phyloP scores from a whole-genome alignment of 2,888 invertebrate genomes.

The Amphimallon solstitiale region DNA sequence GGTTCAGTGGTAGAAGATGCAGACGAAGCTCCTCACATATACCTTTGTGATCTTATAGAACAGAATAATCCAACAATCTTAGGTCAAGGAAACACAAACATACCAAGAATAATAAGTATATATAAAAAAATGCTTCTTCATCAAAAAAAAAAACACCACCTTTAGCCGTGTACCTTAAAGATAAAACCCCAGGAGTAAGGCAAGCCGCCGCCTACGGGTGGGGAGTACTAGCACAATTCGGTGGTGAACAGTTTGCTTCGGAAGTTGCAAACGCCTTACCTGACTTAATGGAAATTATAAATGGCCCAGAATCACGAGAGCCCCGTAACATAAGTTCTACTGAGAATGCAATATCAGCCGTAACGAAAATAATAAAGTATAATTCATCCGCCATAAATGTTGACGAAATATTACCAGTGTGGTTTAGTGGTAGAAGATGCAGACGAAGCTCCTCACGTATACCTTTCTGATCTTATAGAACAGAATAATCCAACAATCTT shows the following conservation, averaged over 20 bases:
- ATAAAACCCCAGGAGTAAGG: slow-evolving; percentile 83
- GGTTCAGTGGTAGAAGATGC: slow-evolving; percentile 93
- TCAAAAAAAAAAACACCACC: too few relatives aligned
- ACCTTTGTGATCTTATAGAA: slow-evolving; percentile 95
- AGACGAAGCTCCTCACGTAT: slow-evolving; percentile 96
- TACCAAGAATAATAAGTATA: too few relatives aligned
- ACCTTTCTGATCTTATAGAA: slow-evolving; percentile 95
- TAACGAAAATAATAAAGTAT: slow-evolving; percentile 96
- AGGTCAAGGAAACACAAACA: too few relatives aligned
- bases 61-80: slow-evolving; percentile 87
- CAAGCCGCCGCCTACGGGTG: slow-evolving; percentile 98
- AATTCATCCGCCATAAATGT: slow-evolving; percentile 84
- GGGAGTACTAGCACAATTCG: slow-evolving; percentile 89
- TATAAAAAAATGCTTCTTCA: too few relatives aligned
- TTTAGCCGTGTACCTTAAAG: slow-evolving; percentile 81
- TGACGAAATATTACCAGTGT: slow-evolving; percentile 88
- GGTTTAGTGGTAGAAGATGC: slow-evolving; percentile 93
- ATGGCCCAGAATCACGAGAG: slow-evolving; percentile 81
- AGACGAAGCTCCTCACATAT: slow-evolving; percentile 96
- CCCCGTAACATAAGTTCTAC: slow-evolving; percentile 91
- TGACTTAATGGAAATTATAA: slow-evolving; percentile 82
- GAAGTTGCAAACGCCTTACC: slow-evolving; percentile 89
- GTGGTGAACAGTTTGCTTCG: slow-evolving; percentile 77
- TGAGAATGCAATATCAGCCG: slow-evolving; percentile 98
- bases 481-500: slow-evolving; percentile 87